Base-by-base conservation (phyloP, 1,140 invertebrate species). In the Papilio machaon region DNA sequence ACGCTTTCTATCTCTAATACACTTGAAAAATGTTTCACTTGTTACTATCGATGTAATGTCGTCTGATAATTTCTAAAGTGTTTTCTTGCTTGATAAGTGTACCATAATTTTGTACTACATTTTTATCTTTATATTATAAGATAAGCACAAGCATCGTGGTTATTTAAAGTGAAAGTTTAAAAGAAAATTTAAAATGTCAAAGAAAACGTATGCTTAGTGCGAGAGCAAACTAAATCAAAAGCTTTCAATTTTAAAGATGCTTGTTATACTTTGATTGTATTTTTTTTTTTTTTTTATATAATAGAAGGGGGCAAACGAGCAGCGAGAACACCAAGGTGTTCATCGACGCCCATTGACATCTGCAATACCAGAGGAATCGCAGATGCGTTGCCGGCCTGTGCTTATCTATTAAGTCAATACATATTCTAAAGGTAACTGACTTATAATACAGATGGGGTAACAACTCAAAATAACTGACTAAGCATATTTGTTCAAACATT, bases 1-100 rank as follows among this genome's bases (percentile, higher is more conserved):
- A 79, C 47, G 80, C 80, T 81, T 85, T 85, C 82, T 74, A 81
- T 82, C 47, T 35, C 30, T 75, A 52, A n/a, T 23, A 47, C 30
- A 35, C 73, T 77, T 43, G 30, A 58, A 67, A 67, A 67, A 35
- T 67, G 23, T 67, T 67, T 67, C 11, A 67, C 64, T 67, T 13
- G 64, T 35, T 67, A 64, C 19, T 64, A 67, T 67, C 23, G 23
- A 67, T 35, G 15, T 67, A 35, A 30, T 67, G 11, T 35, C 64
- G 10, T 67, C 23, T 35, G 11, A 67, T 67, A 67, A 9, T 67
- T 67, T 35, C 23, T 23, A 2, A 35, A 67, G 64, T 35, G 11
- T 67, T 64, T 10, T 23, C 13, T 11, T 11, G 47, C 47, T 47
- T 2, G 2, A 11, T 10, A 47, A 2, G 47, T 11, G 13, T 47